phyloP scores from a whole-genome alignment of 2,888 invertebrate species.

The Torymus texanus region DNA sequence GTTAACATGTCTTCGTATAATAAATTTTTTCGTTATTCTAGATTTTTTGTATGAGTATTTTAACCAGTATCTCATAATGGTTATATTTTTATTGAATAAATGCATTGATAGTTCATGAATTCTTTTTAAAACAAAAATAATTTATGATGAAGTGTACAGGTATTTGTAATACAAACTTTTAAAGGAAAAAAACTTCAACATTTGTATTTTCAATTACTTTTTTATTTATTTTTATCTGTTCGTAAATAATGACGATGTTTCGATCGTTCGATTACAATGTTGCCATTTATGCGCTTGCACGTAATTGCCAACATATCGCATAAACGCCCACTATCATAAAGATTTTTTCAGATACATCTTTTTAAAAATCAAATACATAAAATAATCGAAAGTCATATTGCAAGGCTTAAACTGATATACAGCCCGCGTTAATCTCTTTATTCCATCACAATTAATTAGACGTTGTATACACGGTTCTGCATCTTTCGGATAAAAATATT shows the following conservation, averaged over 20 bases:
- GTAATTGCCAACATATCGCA: constrained; percentile 16
- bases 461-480: constrained; percentile 31
- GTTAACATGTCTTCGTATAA: no score
- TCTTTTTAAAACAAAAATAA: no score
- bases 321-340: constrained; percentile 5
- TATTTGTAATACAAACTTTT: no score
- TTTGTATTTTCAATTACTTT: neutral
- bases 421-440: constrained; percentile 22
- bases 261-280: constrained; percentile 53
- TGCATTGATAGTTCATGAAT: no score
- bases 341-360: constrained; percentile 10
- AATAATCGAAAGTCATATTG: neutral
- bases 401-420: constrained; percentile 3
- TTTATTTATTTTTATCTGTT: constrained; percentile 50
- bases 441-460: constrained; percentile 38
- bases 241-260: constrained; percentile 52
- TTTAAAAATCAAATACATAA: no score
- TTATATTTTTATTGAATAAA: no score
- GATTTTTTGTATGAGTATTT: no score
- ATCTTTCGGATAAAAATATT: constrained; percentile 49
- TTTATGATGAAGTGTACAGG: no score
- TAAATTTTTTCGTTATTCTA: no score
- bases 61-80: no score
- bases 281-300: constrained; percentile 43
- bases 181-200: no score